Evolutionary conservation across 2,113 vertebrate genomes (phyloP).

Genomic region (Oryzias curvinotus): DNA sequence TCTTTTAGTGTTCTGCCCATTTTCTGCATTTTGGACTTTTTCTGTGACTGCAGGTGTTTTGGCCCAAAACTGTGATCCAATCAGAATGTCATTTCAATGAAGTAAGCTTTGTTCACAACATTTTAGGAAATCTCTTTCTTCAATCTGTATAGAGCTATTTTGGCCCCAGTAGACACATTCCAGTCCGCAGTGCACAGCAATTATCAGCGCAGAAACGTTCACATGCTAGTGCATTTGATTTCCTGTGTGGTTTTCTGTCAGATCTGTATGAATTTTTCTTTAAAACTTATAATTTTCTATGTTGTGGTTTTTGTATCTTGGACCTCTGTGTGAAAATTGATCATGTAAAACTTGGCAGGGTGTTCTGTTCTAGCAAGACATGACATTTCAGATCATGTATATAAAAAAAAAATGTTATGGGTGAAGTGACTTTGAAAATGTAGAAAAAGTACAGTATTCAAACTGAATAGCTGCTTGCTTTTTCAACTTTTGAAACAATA

Average conservation of each 20-base stretch:
- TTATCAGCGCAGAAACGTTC: constrained; percentile 38
- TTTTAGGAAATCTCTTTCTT: constrained; percentile 54
- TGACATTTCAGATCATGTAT: neutral
- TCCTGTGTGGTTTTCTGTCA: constrained; percentile 55
- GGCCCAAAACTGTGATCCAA: constrained; percentile 22
- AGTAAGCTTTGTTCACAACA: constrained; percentile 40
- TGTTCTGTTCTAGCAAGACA: constrained; percentile 4
- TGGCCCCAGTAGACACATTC: constrained; percentile 58
- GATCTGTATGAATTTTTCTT: constrained; percentile 27
- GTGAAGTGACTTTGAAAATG: neutral
- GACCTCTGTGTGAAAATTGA: constrained; percentile 9
- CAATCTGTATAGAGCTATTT: constrained; percentile 58
- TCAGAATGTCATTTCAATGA: constrained; percentile 43
- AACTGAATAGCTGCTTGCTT: no score
- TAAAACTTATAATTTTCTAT: constrained; percentile 39
- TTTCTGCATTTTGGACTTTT: constrained; percentile 9
- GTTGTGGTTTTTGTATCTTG: constrained; percentile 22
- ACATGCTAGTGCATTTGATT: constrained; percentile 50
- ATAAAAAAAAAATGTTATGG: constrained; percentile 2
- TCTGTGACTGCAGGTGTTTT: constrained; percentile 26
- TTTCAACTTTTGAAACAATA: no score
- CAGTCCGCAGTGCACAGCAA: constrained; percentile 48
- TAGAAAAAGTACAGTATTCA: no score
- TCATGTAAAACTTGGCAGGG: constrained; percentile 9
- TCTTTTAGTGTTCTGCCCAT: constrained; percentile 7